Evolutionary conservation across 2,113 vertebrate genomes (phyloP).

Genomic region (Protobothrops mucrosquamatus): DNA sequence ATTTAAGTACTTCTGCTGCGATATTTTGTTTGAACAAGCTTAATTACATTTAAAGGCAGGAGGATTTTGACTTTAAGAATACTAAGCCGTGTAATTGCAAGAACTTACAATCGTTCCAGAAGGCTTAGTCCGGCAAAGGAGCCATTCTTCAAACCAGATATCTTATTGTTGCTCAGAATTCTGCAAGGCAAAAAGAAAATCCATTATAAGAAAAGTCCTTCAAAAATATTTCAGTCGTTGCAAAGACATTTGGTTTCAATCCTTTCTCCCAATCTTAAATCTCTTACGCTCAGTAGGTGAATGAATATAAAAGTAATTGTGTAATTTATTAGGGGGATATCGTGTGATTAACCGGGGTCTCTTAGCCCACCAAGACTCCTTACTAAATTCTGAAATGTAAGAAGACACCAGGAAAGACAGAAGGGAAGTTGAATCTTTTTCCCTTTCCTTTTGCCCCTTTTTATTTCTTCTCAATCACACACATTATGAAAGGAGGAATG

Average conservation of each 20-base stretch:
- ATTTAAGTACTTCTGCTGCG: background rate
- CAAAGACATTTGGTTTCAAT: background rate
- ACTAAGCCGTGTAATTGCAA: background rate
- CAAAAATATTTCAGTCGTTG: background rate
- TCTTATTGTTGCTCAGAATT: constrained; percentile 96
- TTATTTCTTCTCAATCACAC: background rate
- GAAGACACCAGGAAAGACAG: background rate
- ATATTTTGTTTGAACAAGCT: background rate
- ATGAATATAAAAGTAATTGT: background rate
- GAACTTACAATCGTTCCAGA: constrained; percentile 93
- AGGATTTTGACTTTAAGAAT: background rate
- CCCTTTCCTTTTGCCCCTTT: too few relatives aligned
- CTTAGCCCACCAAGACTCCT: background rate
- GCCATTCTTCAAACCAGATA: constrained; percentile 89
- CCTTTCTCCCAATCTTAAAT: background rate
- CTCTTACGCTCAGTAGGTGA: background rate
- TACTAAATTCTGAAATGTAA: background rate
- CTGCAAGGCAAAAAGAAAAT: constrained; percentile 68
- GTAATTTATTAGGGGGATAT: background rate
- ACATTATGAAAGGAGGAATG: background rate
- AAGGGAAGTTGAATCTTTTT: background rate
- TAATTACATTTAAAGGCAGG: background rate
- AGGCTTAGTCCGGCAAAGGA: constrained; percentile 86
- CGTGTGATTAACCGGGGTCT: background rate
- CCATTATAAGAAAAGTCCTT: background rate